A percentile compares a stretch with the other conserved stretches of the same genome.
Conservation (phyloP, 2,113 vertebrate species). For the Monarcha castaneiventris region DNA sequence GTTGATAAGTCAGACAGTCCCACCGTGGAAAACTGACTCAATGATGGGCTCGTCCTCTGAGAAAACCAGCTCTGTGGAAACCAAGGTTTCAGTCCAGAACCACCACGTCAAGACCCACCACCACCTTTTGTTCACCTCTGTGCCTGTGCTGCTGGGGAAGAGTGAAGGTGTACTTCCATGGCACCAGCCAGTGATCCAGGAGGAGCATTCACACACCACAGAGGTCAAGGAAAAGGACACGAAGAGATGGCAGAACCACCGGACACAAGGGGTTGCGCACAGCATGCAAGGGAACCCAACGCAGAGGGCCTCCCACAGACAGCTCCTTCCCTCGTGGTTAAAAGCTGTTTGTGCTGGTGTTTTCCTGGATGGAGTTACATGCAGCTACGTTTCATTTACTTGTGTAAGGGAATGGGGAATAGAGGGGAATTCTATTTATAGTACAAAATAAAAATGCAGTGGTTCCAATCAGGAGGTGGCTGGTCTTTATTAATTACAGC, state of each 20-base stretch:
- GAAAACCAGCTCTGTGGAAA: neutral
- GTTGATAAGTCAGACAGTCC: neutral
- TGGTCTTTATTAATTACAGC: neutral
- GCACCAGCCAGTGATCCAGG: neutral
- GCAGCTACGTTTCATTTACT: slow-evolving; percentile 61
- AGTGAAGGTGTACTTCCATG: neutral
- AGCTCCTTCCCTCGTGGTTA: neutral
- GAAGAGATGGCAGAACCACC: neutral
- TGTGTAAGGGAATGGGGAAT: slow-evolving; percentile 66
- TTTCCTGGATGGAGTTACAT: slow-evolving; percentile 31
- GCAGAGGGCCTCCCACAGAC: slow-evolving; percentile 26
- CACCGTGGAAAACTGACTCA: neutral
- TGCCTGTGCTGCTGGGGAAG: neutral
- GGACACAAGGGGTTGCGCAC: neutral
- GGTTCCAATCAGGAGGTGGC: slow-evolving; percentile 46
- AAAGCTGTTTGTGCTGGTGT: slow-evolving; percentile 39
- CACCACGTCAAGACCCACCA: neutral
- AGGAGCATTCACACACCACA: neutral
- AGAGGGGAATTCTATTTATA: slow-evolving; percentile 75
- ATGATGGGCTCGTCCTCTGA: neutral
- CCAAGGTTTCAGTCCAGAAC: neutral
- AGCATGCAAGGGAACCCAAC: neutral
- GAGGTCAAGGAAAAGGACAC: neutral
- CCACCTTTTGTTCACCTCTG: neutral
- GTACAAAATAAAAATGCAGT: slow-evolving; percentile 74